Evolutionary conservation across 2,797 vertebrate genomes (phyloP), one percentile per base, ranked within the genome.

Genomic region (Rhinatrema bivittatum): DNA sequence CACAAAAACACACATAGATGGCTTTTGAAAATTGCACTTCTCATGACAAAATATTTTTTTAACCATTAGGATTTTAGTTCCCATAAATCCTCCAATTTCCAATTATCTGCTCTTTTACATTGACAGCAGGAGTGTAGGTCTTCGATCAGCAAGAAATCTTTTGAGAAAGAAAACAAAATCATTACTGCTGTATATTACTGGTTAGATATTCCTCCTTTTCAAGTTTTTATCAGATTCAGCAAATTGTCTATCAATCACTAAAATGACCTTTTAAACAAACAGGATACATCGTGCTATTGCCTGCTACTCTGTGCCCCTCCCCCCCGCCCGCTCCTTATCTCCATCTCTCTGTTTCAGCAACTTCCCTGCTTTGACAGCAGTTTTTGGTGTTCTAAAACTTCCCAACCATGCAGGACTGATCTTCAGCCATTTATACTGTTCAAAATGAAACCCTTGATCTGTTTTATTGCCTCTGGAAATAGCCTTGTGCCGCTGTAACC

Each of bases 321-420:
- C 25, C 13, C n/a, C 9, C 25, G 3, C n/a, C n/a, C n/a, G n/a
- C n/a, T n/a, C 1, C 1, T 0, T 1, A 2, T 7, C 6, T 14
- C 20, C 31, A 22, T 2, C 7, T 28, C 7, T 24, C 2, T 1
- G 9, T 7, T 7, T 10, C n/a, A n/a, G n/a, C n/a, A n/a, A 15
- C 1, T 3, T 2, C 5, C 5, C 2, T 1, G 1, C 34, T 18
- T 9, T 14, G 7, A 14, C 7, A 25, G 7, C 2, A 7, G 25
- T 13, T n/a, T 25, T 13, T n/a, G 25, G 12, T 7, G 13, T 25
- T 46, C 24, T 29, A 28, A 45, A 40, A n/a, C 23, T 3, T 9
- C 10, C 3, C 14, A 20, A 8, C 3, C 7, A 14, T 36, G 47
- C 10, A 20, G 5, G 18, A 28, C 17, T 21, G 16, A 25, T 25